Conservation (phyloP, 1,140 invertebrate species). For the Anoplolepis gracilipes region DNA sequence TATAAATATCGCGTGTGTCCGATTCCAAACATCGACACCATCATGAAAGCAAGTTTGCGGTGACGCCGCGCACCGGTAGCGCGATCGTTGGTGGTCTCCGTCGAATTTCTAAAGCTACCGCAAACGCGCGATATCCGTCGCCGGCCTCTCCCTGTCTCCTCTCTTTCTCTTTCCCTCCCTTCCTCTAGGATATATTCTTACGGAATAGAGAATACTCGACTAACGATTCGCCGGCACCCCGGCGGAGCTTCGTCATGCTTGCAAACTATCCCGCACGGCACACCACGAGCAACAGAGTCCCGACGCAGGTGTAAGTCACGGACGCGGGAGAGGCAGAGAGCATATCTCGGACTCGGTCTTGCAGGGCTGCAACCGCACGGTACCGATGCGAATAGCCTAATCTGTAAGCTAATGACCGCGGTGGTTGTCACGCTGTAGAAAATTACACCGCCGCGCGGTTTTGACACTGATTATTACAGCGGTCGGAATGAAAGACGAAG, state of each 20-base stretch:
- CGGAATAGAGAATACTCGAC: slow-evolving; percentile 70
- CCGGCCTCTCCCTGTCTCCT: background rate
- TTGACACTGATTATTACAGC: slow-evolving; percentile 53
- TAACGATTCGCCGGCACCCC: slow-evolving; percentile 74
- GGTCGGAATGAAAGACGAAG: slow-evolving; percentile 18
- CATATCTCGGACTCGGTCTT: background rate
- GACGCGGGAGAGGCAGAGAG: background rate
- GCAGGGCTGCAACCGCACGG: slow-evolving; percentile 25
- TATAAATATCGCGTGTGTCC: no score
- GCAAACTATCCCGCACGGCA: slow-evolving; percentile 72
- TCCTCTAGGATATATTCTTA: slow-evolving; percentile 24
- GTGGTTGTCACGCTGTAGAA: slow-evolving; percentile 28
- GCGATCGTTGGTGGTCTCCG: slow-evolving; percentile 50
- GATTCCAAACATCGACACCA: background rate
- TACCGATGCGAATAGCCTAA: slow-evolving; percentile 37
- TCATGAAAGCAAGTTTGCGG: background rate
- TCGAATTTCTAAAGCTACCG: slow-evolving; percentile 46
- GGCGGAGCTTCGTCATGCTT: slow-evolving; percentile 76
- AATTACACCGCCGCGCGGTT: slow-evolving; percentile 34
- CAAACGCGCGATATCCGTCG: background rate
- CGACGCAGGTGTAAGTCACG: slow-evolving; percentile 24
- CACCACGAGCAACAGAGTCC: background rate
- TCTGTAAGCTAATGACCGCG: slow-evolving; percentile 45
- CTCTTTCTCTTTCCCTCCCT: background rate
- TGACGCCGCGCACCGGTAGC: background rate